Percentiles rank a stretch among this genome's conserved stretches.
phyloP scores from a whole-genome alignment of 2,113 vertebrate species.

The Atractosteus spatula region DNA sequence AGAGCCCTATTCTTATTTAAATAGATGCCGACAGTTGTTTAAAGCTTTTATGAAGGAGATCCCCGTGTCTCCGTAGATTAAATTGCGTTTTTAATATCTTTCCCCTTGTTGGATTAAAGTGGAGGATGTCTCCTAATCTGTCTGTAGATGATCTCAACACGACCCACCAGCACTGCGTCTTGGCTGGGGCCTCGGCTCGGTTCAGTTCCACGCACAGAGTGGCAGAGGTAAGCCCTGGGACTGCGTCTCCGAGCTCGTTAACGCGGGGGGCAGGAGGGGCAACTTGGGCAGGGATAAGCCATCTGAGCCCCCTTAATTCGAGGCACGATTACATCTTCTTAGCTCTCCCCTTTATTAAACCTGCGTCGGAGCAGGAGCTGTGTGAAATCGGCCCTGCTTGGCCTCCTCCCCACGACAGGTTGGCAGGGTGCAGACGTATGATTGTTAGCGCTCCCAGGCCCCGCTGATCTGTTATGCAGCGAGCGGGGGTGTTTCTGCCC shows the following conservation, averaged over 20 bases:
- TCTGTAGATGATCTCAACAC: constrained; percentile 84
- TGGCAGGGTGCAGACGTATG: not conserved
- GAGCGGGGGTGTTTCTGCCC: no score
- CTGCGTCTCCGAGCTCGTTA: not conserved
- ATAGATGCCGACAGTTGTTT: constrained; percentile 54
- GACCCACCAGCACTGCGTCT: constrained; percentile 92
- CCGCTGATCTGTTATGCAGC: no score
- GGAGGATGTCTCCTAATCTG: constrained; percentile 41
- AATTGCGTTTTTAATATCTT: constrained; percentile 49
- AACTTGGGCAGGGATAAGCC: not conserved
- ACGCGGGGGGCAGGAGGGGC: no score
- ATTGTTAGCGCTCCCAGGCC: not conserved
- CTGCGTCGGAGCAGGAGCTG: not conserved
- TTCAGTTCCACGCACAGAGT: constrained; percentile 96
- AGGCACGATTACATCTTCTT: not conserved
- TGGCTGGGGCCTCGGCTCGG: constrained; percentile 81
- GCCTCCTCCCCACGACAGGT: not conserved
- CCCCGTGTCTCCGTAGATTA: constrained; percentile 61
- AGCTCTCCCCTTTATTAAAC: not conserved
- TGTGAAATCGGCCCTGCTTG: not conserved
- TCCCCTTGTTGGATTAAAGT: constrained; percentile 22
- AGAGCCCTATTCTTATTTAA: constrained; percentile 55
- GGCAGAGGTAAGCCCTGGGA: constrained; percentile 77
- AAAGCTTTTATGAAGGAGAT: constrained; percentile 60
- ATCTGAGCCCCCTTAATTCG: not conserved